Evolutionary conservation across 2,113 vertebrate genomes (phyloP).

Genomic region (Anser cygnoides): DNA sequence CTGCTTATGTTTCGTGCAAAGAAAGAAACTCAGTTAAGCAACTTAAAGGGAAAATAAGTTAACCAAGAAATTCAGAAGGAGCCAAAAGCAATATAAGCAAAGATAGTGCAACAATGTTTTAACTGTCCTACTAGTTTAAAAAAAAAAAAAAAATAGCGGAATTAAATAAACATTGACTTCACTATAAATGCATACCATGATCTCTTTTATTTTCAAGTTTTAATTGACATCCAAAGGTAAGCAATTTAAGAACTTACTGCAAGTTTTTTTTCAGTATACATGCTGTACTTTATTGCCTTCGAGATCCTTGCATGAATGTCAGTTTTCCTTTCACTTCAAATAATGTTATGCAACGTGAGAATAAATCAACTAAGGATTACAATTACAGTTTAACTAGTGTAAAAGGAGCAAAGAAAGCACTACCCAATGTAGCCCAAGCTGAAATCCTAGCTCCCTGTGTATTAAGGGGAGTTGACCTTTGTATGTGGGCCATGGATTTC

Average conservation of each 20-base stretch:
- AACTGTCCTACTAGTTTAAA: not conserved
- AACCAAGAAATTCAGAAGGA: conserved; percentile 19
- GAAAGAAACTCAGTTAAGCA: conserved; percentile 26
- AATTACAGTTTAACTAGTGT: not conserved
- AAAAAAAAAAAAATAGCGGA: not conserved
- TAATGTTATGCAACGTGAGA: not conserved
- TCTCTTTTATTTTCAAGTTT: not conserved
- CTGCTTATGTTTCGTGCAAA: conserved; percentile 9
- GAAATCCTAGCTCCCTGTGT: not conserved
- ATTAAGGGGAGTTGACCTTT: not conserved
- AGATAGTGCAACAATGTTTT: not conserved
- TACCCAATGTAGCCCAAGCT: not conserved
- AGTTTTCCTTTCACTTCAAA: not conserved
- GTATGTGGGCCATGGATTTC: not conserved
- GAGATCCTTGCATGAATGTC: not conserved
- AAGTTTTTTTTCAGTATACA: not conserved
- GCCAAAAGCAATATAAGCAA: conserved; percentile 17
- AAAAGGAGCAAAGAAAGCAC: not conserved
- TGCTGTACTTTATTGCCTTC: not conserved
- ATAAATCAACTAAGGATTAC: not conserved
- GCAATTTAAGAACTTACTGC: not conserved
- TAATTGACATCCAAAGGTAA: not conserved
- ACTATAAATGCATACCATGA: not conserved
- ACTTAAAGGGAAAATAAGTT: conserved; percentile 25
- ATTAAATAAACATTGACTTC: conserved; percentile 19